These are phyloP conservation scores for Nilaparvata lugens DNA, from an alignment of 1,140 invertebrate species.

Conservation along the genomic window DNA sequence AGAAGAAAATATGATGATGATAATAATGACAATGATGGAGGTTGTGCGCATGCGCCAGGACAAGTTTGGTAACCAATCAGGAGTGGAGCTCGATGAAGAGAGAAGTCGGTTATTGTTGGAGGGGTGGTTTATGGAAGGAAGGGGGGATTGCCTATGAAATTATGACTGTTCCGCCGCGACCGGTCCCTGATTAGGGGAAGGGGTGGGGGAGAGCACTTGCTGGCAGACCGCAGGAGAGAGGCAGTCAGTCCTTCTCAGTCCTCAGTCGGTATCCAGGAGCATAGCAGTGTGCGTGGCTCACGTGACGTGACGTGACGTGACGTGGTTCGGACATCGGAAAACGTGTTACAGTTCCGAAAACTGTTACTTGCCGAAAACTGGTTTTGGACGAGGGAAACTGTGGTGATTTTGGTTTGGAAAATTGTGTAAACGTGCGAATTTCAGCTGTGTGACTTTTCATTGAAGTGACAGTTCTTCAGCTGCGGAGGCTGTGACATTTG, in stretches of 20 bases:
- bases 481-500: no score
- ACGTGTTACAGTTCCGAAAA: no score
- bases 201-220: conserved; percentile 20
- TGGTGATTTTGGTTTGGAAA: no score
- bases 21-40: neutral
- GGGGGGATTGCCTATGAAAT: conserved; percentile 11
- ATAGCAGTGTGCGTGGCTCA: conserved; percentile 38
- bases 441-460: no score
- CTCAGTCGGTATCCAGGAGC: conserved; percentile 36
- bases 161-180: conserved; percentile 17
- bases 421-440: neutral
- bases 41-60: conserved; percentile 12
- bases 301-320: neutral
- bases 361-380: neutral
- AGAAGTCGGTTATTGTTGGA: neutral
- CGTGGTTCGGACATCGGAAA: neutral
- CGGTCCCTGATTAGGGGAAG: neutral
- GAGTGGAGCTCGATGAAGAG: conserved; percentile 13
- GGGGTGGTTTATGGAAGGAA: neutral
- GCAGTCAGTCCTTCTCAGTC: neutral
- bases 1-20: no score
- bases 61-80: conserved; percentile 11
- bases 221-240: conserved; percentile 13
- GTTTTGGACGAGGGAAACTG: neutral
- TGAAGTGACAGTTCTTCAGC: neutral